phyloP scores from a whole-genome alignment of 92 coral and sea anemone genomes.

The Epizoanthus scotinus region DNA sequence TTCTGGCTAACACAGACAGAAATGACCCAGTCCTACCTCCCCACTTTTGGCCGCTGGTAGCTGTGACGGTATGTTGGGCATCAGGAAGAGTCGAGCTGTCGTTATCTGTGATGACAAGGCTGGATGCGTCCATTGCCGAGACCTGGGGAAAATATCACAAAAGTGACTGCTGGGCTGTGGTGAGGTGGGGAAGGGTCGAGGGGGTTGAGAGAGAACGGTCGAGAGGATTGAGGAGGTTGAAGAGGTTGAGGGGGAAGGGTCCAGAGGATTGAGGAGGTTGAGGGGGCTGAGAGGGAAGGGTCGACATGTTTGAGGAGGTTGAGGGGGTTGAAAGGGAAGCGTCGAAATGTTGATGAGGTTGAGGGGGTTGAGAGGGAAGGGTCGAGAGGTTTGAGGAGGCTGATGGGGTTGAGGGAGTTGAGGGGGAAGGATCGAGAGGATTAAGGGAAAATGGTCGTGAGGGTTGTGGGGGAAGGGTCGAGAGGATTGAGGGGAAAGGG shows the following conservation, averaged over 20 bases:
- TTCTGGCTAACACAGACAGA: no score
- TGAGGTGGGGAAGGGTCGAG: not conserved
- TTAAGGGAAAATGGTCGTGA: no score
- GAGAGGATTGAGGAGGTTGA: no score
- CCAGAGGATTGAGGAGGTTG: no score
- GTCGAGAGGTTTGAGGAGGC: no score
- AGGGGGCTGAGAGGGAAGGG: not conserved
- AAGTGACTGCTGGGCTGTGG: not conserved
- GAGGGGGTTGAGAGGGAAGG: not conserved
- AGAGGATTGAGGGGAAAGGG: not conserved
- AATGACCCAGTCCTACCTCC: conserved; percentile 46
- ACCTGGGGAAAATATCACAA: conserved; percentile 10
- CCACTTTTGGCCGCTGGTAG: conserved; percentile 45
- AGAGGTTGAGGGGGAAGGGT: no score
- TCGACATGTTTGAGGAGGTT: no score
- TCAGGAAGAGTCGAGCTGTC: conserved; percentile 15
- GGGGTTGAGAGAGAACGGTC: not conserved
- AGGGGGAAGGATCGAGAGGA: not conserved
- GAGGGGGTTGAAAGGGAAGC: no score
- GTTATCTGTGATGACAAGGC: conserved; percentile 28
- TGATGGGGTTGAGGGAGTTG: not conserved
- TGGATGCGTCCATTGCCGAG: conserved; percentile 7
- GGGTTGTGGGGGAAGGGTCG: no score
- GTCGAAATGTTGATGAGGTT: no score
- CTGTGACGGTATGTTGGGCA: conserved; percentile 24